These are phyloP conservation scores for Pantelozetes paolii DNA, from an alignment of 2,888 invertebrate genomes.

Conservation along the genomic window DNA sequence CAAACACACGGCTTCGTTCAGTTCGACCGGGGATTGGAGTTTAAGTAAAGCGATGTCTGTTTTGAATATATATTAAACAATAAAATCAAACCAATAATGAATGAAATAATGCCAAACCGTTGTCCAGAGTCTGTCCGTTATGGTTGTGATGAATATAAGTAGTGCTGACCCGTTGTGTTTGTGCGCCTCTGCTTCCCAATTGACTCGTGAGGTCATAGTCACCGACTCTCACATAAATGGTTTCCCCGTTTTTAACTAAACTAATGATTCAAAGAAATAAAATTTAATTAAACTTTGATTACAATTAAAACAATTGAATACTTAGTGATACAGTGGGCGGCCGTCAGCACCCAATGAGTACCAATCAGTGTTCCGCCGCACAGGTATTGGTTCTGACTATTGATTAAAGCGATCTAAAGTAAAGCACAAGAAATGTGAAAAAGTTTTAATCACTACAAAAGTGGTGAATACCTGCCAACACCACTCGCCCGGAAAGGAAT, in stretches of 20 bases:
- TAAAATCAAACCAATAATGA: neutral
- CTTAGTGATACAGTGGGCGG: slow-evolving; percentile 92
- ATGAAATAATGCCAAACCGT: slow-evolving; percentile 56
- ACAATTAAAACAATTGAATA: slow-evolving; percentile 51
- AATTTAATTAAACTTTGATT: slow-evolving; percentile 48
- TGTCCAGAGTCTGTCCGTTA: slow-evolving; percentile 87
- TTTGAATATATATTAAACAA: neutral
- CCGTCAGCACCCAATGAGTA: slow-evolving; percentile 88
- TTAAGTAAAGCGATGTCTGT: slow-evolving; percentile 77
- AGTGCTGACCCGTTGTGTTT: slow-evolving; percentile 76
- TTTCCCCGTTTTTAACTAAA: slow-evolving; percentile 87
- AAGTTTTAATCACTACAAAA: too few relatives aligned
- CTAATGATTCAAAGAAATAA: slow-evolving; percentile 55
- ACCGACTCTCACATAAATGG: slow-evolving; percentile 85
- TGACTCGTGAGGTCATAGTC: slow-evolving; percentile 86
- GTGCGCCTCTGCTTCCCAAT: slow-evolving; percentile 68
- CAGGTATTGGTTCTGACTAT: slow-evolving; percentile 85
- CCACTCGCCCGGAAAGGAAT: slow-evolving; percentile 87
- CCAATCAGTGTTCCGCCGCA: slow-evolving; percentile 90
- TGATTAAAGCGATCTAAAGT: slow-evolving; percentile 66
- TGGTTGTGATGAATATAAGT: slow-evolving; percentile 94
- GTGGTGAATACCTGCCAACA: slow-evolving; percentile 73
- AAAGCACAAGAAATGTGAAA: neutral
- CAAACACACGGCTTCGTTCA: slow-evolving; percentile 46
- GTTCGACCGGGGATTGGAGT: slow-evolving; percentile 49